A percentile compares a stretch with the other conserved stretches of the same genome.
Evolutionary conservation across 1,140 invertebrate genomes (phyloP).

Genomic region (Diorhabda carinulata): DNA sequence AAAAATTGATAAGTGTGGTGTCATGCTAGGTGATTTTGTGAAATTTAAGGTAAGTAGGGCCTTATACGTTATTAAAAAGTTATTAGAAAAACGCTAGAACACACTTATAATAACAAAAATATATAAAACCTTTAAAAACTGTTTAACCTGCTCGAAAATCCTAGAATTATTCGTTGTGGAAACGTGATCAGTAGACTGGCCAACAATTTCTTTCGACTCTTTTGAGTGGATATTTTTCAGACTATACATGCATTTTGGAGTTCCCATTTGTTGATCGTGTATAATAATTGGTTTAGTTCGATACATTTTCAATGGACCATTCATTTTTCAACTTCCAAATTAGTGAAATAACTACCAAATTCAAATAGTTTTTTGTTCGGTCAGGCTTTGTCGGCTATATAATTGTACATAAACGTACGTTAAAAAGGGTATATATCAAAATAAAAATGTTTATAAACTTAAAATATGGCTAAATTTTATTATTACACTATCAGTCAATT

Average conservation of each 20-base stretch:
- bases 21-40: conserved; percentile 36
- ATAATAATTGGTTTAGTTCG: conserved; percentile 53
- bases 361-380: neutral
- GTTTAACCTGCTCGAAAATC: conserved; percentile 65
- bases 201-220: conserved; percentile 31
- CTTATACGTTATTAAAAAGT: neutral
- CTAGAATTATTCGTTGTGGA: conserved; percentile 50
- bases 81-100: neutral
- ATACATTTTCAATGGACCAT: conserved; percentile 53
- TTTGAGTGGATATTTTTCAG: conserved; percentile 57
- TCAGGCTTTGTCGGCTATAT: neutral
- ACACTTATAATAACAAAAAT: conserved; percentile 27
- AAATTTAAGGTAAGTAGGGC: conserved; percentile 39
- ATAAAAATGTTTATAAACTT: neutral
- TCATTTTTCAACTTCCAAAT: conserved; percentile 29
- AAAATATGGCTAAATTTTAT: neutral
- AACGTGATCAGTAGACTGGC: conserved; percentile 41
- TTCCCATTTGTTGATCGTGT: conserved; percentile 48
- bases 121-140: conserved; percentile 62
- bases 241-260: conserved; percentile 59
- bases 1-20: conserved; percentile 50
- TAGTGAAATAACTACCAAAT: neutral
- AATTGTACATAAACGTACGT: neutral
- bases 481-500: neutral
- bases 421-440: neutral